These are phyloP conservation scores for Esperia sulphurella DNA, from an alignment of 2,888 invertebrate species.

Conservation along the genomic window DNA sequence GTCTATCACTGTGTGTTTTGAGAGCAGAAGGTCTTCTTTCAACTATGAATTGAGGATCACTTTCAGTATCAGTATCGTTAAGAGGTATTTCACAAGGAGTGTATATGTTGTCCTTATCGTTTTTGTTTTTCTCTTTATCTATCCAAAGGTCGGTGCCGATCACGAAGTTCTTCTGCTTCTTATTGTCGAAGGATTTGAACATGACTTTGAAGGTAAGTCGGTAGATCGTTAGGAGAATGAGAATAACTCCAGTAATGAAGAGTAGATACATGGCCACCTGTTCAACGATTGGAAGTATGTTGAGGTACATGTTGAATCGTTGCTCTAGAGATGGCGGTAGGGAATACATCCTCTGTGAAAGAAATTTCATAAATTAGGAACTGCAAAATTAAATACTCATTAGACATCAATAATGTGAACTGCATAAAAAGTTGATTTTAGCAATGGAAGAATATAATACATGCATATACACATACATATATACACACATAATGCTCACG, in stretches of 20 bases:
- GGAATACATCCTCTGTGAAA: slow-evolving; percentile 83
- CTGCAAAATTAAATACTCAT: too few relatives aligned
- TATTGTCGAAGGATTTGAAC: slow-evolving; percentile 49
- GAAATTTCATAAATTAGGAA: slow-evolving; percentile 12
- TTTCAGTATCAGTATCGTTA: slow-evolving; percentile 45
- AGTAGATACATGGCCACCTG: slow-evolving; percentile 76
- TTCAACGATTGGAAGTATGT: slow-evolving; percentile 83
- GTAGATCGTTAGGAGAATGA: slow-evolving; percentile 73
- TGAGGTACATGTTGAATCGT: slow-evolving; percentile 86
- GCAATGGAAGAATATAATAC: too few relatives aligned
- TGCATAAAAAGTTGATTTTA: too few relatives aligned
- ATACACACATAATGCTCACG: too few relatives aligned
- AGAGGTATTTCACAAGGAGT: slow-evolving; percentile 62
- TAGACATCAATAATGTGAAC: too few relatives aligned
- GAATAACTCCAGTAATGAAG: slow-evolving; percentile 66
- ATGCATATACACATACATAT: too few relatives aligned
- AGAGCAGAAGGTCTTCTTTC: slow-evolving; percentile 29
- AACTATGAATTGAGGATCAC: slow-evolving; percentile 28
- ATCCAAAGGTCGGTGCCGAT: slow-evolving; percentile 39
- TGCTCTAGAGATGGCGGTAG: slow-evolving; percentile 81
- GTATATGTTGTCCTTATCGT: slow-evolving; percentile 42
- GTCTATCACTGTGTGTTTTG: slow-evolving; percentile 42
- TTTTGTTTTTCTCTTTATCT: slow-evolving; percentile 27
- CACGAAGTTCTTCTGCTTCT: slow-evolving; percentile 33
- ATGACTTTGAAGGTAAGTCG: slow-evolving; percentile 66